These are phyloP conservation scores for Gobionotothen gibberifrons DNA, from an alignment of 2,797 vertebrate species.

Conservation along the genomic window DNA sequence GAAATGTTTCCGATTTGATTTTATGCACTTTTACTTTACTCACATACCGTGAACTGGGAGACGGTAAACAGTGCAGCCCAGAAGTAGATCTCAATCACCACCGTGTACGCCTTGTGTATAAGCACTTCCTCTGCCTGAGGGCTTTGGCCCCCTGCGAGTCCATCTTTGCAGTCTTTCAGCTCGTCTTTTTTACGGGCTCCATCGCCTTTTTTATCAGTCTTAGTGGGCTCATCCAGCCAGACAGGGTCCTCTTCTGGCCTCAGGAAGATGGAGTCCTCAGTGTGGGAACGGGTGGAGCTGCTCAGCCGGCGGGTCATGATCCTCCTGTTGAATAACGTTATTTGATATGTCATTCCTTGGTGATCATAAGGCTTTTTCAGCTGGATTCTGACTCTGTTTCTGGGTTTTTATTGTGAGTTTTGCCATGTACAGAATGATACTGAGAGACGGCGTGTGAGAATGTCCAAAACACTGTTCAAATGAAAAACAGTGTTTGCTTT, in stretches of 20 bases:
- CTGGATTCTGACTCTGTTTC: neutral
- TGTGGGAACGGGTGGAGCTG: slow-evolving; percentile 81
- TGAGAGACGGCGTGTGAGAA: neutral
- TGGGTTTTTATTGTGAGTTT: neutral
- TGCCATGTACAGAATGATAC: neutral
- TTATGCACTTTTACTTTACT: neutral
- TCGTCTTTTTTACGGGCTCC: slow-evolving; percentile 48
- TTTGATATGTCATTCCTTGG: slow-evolving; percentile 7
- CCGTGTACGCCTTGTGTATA: slow-evolving; percentile 67
- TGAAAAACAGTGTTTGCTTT: neutral
- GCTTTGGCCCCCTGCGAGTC: slow-evolving; percentile 19
- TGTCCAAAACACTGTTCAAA: neutral
- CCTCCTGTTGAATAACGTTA: slow-evolving; percentile 57
- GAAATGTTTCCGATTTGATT: neutral
- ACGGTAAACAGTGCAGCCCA: slow-evolving; percentile 76
- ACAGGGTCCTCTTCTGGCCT: slow-evolving; percentile 80
- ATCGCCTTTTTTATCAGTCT: slow-evolving; percentile 57
- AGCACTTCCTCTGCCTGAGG: slow-evolving; percentile 65
- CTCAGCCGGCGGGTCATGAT: slow-evolving; percentile 80
- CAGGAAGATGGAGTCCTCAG: slow-evolving; percentile 82
- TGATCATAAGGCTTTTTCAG: neutral
- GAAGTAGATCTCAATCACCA: slow-evolving; percentile 77
- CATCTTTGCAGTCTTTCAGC: slow-evolving; percentile 50
- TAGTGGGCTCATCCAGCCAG: slow-evolving; percentile 80
- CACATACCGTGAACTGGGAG: slow-evolving; percentile 82